Evolutionary conservation across 2,888 invertebrate species (phyloP), one percentile per base, ranked within the genome.

Genomic region (Pollenia angustigena): DNA sequence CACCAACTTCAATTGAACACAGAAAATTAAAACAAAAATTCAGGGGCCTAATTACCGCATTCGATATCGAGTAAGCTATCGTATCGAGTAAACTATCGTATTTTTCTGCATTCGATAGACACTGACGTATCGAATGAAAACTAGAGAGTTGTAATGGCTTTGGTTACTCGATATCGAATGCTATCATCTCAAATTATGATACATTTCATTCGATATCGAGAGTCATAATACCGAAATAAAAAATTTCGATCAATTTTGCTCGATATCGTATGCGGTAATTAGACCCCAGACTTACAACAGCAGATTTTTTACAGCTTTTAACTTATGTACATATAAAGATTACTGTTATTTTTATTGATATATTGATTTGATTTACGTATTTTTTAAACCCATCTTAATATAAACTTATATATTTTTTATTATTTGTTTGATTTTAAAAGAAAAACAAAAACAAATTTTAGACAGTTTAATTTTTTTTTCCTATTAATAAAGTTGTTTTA

Each of bases 391-490:
- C 16, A 69, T 80, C 52, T 81, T 58, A 64, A 87, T 88, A 88
- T 88, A 78, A 48, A 54, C 46, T 42, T 78, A 85, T 52, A 83
- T 69, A 74, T 78, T 50, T 80, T 80, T 79, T 76, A 84, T 81
- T 71, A 81, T 76, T 78, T 87, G 85, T 88, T 85, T 76, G 74
- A 87, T 85, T 78, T 82, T 75, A 80, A 81, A 85, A 88, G 85
- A 75, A 87, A 87, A 79, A 87, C 74, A 80, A 88, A 87, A 88
- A 83, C 81, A 89, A 87, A 88, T 84, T 83, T 81, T 79, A 88
- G 85, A 80, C 79, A 88, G 64, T 50, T 69, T 81, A 66, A 80
- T 72, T 74, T 76, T 81, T 68, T 64, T 78, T 52, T 56, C 46
- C 46, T 66, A 81, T 83, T 76, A 71, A 75, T 66, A 68, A 68